Evolutionary conservation across 2,888 invertebrate genomes (phyloP), one percentile per base, ranked within the genome.

Genomic region (Drosophila histrio): DNA sequence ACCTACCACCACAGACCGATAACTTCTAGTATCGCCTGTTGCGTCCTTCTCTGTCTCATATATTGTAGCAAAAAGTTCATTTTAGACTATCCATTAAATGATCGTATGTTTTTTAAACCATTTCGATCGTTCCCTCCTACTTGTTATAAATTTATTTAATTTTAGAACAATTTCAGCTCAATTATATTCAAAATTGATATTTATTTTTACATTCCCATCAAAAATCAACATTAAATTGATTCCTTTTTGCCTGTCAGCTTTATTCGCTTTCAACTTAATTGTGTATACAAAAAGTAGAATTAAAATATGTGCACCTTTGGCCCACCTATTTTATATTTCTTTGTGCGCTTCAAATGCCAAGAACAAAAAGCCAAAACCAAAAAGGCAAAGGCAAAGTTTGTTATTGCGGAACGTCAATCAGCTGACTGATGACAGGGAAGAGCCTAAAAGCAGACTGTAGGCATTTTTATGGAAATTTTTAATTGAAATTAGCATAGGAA

Each of bases 401-500:
- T 36, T 17, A 21, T 21, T 21, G 5, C 15, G 11, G 13, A 15
- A 19, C 17, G 19, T 39, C 47, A 54, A 61, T 61, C 54, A 39
- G 19, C 47, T 34, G 46, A 21, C 21, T 21, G 49, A 2, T 61
- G 54, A 47, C 32, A 28, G 47, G 22, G 19, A 26, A 24, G 26
- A 13, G 44, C 32, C 58, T 30, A 15, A 24, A 15, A 49, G 61
- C 34, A 47, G 60, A 49, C 13, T 49, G 24, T 19, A 21, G 21
- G 62, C 60, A 76, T 83, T 79, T 72, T 72, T 84, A 78, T 30
- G 26, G 21, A 65, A 64, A 76, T 79, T 83, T 77, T 81, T 84
- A 84, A 84, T 84, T 80, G 84, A 84, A 80, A 80, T 80, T 80
- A 81, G 67, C 80, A 78, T 81, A 63, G 50, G 49, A 65, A 83